A percentile compares a stretch with the other conserved stretches of the same genome.
Conservation (phyloP, 2,113 vertebrate genomes). For the Hyperopisus bebe region DNA sequence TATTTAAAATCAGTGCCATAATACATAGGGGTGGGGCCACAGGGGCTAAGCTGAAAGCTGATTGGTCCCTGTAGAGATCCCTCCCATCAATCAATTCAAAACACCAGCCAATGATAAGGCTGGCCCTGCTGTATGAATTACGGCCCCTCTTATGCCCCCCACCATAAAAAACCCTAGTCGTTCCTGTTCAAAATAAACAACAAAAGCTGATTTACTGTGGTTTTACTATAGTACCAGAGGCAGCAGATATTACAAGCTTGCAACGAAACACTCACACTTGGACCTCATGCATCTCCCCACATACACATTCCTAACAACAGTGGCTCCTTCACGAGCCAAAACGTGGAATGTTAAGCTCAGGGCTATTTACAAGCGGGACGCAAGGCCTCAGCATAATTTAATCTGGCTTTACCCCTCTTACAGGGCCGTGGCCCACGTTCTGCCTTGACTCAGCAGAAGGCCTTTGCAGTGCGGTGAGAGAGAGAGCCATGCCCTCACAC, state of each 20-base stretch:
- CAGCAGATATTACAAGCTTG: not conserved
- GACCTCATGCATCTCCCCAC: not conserved
- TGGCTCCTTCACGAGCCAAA: not conserved
- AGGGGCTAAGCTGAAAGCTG: not conserved
- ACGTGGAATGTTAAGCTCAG: slow-evolving; percentile 2
- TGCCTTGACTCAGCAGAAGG: slow-evolving; percentile 6
- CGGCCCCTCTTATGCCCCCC: not conserved
- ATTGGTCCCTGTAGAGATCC: not conserved
- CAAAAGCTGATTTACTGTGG: not conserved
- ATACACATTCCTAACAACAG: not conserved
- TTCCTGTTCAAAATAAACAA: not conserved
- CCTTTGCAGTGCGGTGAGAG: not conserved
- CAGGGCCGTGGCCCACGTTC: not conserved
- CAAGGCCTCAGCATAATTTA: slow-evolving; percentile 17
- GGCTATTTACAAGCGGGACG: not conserved
- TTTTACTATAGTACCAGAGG: not conserved
- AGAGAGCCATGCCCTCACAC: not conserved
- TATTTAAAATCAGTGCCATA: not conserved
- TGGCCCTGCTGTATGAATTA: not conserved
- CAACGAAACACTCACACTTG: not conserved
- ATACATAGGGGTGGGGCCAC: not conserved
- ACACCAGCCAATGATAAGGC: not conserved
- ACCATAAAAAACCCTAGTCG: not conserved
- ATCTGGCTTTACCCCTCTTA: not conserved
- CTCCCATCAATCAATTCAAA: not conserved